Evolutionary conservation across 2,113 vertebrate genomes (phyloP).

Genomic region (Copsychus sechellarum): DNA sequence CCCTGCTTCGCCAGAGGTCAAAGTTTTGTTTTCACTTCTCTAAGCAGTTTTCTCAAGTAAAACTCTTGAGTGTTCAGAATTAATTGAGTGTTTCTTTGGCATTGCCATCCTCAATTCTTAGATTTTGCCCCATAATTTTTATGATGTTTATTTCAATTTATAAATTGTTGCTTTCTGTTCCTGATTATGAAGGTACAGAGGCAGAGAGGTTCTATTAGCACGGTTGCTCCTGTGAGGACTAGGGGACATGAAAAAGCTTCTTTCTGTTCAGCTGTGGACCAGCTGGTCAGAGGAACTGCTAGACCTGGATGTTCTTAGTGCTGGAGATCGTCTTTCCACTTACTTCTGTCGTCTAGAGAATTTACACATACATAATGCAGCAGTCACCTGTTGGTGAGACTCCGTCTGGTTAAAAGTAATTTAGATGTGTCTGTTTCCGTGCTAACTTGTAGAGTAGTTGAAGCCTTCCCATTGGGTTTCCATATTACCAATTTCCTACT

Average conservation of each 20-base stretch:
- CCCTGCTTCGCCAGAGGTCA: background rate
- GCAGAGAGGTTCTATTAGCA: background rate
- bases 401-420: background rate
- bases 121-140: background rate
- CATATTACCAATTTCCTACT: background rate
- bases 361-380: accelerated
- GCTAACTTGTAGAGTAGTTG: background rate
- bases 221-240: background rate
- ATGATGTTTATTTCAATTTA: background rate
- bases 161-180: background rate
- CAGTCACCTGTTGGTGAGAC: background rate
- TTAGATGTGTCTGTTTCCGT: background rate
- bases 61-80: background rate
- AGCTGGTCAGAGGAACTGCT: background rate
- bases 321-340: background rate
- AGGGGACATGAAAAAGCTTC: background rate
- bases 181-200: background rate
- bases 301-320: background rate
- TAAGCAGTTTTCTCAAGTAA: background rate
- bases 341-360: background rate
- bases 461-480: background rate
- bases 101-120: background rate
- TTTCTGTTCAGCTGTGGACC: background rate
- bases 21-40: background rate
- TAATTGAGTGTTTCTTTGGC: background rate